Percentiles rank a stretch among this genome's conserved stretches.
Conservation (phyloP, 2,113 vertebrate species). For the Empidonax alnorum region DNA sequence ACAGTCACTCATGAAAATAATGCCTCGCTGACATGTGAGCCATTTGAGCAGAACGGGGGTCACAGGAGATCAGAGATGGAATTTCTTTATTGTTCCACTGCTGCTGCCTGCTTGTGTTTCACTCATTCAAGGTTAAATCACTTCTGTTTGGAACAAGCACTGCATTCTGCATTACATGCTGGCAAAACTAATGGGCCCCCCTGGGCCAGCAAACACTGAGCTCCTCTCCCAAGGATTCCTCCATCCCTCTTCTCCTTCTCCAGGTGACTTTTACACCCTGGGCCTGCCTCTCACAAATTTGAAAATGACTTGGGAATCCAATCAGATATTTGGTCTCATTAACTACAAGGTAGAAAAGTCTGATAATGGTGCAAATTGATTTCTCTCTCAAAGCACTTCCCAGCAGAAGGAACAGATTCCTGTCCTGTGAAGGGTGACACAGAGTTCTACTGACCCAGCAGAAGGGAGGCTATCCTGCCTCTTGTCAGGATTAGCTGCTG, state of each 20-base stretch:
- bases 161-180: neutral
- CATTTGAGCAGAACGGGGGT: neutral
- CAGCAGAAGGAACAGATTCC: neutral
- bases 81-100: constrained; percentile 21
- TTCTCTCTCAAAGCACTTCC: neutral
- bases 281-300: neutral
- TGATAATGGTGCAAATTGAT: neutral
- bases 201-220: neutral
- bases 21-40: neutral
- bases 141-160: constrained; percentile 29
- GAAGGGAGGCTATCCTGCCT: neutral
- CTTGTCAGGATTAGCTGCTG: constrained; percentile 2
- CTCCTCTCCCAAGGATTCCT: neutral
- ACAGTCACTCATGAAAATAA: neutral
- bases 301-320: neutral
- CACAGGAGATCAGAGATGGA: constrained; percentile 10
- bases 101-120: constrained; percentile 21
- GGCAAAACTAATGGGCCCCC: constrained; percentile 1
- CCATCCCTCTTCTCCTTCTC: neutral
- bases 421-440: neutral
- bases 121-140: constrained; percentile 54
- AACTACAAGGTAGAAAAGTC: neutral
- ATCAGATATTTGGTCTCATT: neutral
- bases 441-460: neutral
- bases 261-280: neutral